phyloP scores from a whole-genome alignment of 2,888 invertebrate genomes.

The Megaustenia siamemsis region DNA sequence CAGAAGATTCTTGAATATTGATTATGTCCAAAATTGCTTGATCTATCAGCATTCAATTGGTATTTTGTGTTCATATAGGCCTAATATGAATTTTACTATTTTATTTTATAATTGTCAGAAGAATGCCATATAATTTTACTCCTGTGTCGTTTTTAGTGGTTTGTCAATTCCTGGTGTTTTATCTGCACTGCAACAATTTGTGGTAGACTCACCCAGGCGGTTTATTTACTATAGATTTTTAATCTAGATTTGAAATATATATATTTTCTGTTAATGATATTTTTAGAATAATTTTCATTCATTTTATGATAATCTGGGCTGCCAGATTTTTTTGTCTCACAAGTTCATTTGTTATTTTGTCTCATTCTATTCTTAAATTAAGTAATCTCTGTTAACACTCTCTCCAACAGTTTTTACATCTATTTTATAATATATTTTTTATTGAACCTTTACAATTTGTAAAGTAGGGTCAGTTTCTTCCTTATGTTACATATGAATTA shows the following conservation, averaged over 20 bases:
- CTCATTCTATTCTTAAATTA: too few relatives aligned
- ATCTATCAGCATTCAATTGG: constrained; percentile 24
- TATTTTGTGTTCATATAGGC: neutral
- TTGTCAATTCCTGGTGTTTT: neutral
- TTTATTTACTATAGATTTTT: neutral
- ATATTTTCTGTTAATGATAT: neutral
- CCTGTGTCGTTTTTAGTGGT: neutral
- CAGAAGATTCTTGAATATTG: neutral
- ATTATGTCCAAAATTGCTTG: neutral
- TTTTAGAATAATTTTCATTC: neutral
- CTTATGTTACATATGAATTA: too few relatives aligned
- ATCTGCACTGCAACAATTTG: neutral
- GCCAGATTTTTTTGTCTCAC: neutral
- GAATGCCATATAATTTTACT: neutral
- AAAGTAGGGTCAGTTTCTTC: too few relatives aligned
- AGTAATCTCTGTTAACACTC: too few relatives aligned
- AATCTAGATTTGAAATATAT: constrained; percentile 12
- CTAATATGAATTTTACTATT: neutral
- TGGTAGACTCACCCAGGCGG: neutral
- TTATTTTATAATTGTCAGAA: neutral
- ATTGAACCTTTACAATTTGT: too few relatives aligned
- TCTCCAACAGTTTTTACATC: too few relatives aligned
- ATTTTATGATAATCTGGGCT: neutral
- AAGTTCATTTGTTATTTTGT: constrained; percentile 13
- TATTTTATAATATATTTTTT: too few relatives aligned